Evolutionary conservation across 2,888 invertebrate species (phyloP).

Genomic region (Tinea trinotella): DNA sequence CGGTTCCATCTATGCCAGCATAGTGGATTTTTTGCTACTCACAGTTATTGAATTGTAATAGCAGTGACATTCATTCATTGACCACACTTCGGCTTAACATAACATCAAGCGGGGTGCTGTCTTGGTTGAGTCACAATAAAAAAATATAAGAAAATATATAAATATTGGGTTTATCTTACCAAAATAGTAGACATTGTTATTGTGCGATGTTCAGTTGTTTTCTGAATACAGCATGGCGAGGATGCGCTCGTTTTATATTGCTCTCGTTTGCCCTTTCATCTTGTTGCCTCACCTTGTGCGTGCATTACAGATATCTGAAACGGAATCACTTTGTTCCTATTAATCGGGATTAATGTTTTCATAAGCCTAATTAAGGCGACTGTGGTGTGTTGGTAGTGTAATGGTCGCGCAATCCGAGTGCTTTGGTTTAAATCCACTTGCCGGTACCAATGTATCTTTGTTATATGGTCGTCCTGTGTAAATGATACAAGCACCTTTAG

Average conservation of each 20-base stretch:
- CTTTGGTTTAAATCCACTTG: too few relatives aligned
- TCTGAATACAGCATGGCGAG: slow-evolving; percentile 55
- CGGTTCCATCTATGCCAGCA: too few relatives aligned
- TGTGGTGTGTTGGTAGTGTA: too few relatives aligned
- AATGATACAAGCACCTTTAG: too few relatives aligned
- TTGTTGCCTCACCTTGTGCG: slow-evolving; percentile 67
- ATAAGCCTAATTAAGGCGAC: too few relatives aligned
- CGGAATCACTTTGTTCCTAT: neutral
- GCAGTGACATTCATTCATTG: too few relatives aligned
- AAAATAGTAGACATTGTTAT: slow-evolving; percentile 7
- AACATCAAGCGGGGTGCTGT: slow-evolving; percentile 42
- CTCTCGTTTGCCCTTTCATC: slow-evolving; percentile 66
- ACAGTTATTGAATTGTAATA: too few relatives aligned
- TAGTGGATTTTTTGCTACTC: too few relatives aligned
- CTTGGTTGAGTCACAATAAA: slow-evolving; percentile 27
- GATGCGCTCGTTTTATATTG: slow-evolving; percentile 69
- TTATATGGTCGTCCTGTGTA: too few relatives aligned
- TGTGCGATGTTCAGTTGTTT: slow-evolving; percentile 43
- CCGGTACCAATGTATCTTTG: too few relatives aligned
- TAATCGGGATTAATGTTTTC: neutral
- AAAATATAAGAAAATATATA: neutral
- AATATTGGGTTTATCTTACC: slow-evolving; percentile 11
- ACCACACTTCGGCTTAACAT: too few relatives aligned
- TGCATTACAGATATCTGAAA: slow-evolving; percentile 38
- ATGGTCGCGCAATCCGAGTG: too few relatives aligned